Evolutionary conservation across 1,140 invertebrate genomes (phyloP).

Genomic region (Dermatophagoides farinae): DNA sequence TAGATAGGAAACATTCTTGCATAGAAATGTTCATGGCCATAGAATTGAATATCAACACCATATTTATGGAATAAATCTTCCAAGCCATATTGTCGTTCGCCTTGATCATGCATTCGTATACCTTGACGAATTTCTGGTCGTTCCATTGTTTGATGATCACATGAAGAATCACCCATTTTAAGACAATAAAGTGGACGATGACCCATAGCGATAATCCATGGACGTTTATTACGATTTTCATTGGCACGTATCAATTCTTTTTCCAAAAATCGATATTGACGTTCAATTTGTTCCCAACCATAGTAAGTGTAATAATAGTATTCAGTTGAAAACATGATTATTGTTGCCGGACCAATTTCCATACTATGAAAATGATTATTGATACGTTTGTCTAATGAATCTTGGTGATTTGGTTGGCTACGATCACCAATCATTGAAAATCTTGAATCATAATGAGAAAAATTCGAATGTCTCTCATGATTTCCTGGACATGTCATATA

Average conservation of each 20-base stretch:
- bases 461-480: slow-evolving; percentile 70
- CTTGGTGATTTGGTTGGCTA: not conserved
- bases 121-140: not conserved
- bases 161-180: slow-evolving; percentile 23
- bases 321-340: slow-evolving; percentile 78
- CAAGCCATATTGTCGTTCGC: slow-evolving; percentile 30
- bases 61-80: slow-evolving; percentile 54
- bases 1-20: slow-evolving; percentile 83
- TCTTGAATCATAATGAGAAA: slow-evolving; percentile 56
- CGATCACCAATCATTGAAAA: slow-evolving; percentile 33
- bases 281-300: slow-evolving; percentile 51
- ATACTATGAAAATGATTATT: slow-evolving; percentile 22
- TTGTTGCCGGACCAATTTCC: slow-evolving; percentile 73
- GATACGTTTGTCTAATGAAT: not conserved
- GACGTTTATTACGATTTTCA: slow-evolving; percentile 40
- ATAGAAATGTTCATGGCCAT: slow-evolving; percentile 90
- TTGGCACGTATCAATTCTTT: slow-evolving; percentile 46
- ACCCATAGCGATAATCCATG: slow-evolving; percentile 83
- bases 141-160: not conserved
- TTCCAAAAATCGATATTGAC: slow-evolving; percentile 74
- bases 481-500: slow-evolving; percentile 82
- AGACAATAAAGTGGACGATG: slow-evolving; percentile 96
- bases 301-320: slow-evolving; percentile 66
- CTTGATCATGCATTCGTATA: not conserved
- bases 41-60: slow-evolving; percentile 79